Conservation (phyloP, 2,113 vertebrate genomes). For the Riparia riparia region DNA sequence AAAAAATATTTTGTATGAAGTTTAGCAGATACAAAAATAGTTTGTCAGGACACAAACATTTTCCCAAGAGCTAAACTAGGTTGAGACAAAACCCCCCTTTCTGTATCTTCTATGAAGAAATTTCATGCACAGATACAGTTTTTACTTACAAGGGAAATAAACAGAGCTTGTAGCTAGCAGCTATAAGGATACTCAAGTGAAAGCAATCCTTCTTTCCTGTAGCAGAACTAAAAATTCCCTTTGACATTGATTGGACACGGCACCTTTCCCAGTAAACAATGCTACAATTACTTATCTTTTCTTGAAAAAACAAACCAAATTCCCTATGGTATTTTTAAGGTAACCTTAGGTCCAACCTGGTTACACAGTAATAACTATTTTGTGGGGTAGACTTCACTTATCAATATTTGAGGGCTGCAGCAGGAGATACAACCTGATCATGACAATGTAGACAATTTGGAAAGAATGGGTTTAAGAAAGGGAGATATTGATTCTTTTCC, state of each 20-base stretch:
- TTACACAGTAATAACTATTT: constrained; percentile 26
- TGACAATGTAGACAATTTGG: not conserved
- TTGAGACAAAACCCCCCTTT: not conserved
- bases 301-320: constrained; percentile 26
- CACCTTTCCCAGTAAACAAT: constrained; percentile 35
- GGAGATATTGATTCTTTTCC: not conserved
- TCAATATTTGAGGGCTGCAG: constrained; percentile 27
- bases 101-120: constrained; percentile 20
- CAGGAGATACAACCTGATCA: not conserved
- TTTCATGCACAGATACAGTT: not conserved
- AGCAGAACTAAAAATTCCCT: constrained; percentile 10
- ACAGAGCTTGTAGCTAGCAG: not conserved
- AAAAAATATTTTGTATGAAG: not conserved
- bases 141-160: constrained; percentile 19
- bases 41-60: not conserved
- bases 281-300: constrained; percentile 39
- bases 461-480: not conserved
- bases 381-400: not conserved
- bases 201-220: constrained; percentile 12
- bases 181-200: not conserved
- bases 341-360: not conserved
- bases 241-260: constrained; percentile 48
- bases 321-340: not conserved
- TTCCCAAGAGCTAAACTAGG: constrained; percentile 31
- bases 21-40: not conserved